Evolutionary conservation across 2,113 vertebrate genomes (phyloP).

Genomic region (Indicator indicator): DNA sequence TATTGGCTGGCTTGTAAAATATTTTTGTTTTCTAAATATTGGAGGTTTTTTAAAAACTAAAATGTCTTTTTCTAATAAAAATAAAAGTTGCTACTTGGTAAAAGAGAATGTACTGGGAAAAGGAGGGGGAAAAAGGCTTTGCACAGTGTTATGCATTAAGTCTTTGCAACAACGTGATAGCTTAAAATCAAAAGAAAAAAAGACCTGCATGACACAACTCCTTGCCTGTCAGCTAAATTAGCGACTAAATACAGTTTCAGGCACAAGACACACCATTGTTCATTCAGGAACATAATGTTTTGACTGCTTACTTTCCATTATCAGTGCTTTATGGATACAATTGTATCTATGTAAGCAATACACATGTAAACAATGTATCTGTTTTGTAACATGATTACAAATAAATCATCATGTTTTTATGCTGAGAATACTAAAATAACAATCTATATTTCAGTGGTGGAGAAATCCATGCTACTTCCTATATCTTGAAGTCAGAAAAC

Average conservation of each 20-base stretch:
- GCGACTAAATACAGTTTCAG: conserved; percentile 36
- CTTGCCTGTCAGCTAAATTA: conserved; percentile 42
- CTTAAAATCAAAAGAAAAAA: conserved; percentile 18
- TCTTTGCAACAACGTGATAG: not conserved
- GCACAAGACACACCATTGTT: conserved; percentile 12
- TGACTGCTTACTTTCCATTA: not conserved
- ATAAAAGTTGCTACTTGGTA: not conserved
- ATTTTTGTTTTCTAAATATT: not conserved
- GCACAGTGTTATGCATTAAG: not conserved
- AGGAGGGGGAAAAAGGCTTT: not conserved
- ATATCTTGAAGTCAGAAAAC: not conserved
- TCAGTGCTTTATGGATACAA: not conserved
- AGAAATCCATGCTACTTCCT: not conserved
- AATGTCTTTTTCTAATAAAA: not conserved
- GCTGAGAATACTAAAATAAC: not conserved
- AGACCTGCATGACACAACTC: not conserved
- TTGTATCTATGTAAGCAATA: conserved; percentile 1
- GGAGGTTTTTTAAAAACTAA: not conserved
- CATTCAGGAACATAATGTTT: not conserved
- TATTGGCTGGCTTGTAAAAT: not conserved
- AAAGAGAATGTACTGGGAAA: not conserved
- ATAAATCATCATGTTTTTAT: not conserved
- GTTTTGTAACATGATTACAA: not conserved
- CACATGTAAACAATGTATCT: not conserved
- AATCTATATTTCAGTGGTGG: not conserved